Evolutionary conservation across 2,113 vertebrate genomes (phyloP).

Genomic region (Fulmarus glacialis): DNA sequence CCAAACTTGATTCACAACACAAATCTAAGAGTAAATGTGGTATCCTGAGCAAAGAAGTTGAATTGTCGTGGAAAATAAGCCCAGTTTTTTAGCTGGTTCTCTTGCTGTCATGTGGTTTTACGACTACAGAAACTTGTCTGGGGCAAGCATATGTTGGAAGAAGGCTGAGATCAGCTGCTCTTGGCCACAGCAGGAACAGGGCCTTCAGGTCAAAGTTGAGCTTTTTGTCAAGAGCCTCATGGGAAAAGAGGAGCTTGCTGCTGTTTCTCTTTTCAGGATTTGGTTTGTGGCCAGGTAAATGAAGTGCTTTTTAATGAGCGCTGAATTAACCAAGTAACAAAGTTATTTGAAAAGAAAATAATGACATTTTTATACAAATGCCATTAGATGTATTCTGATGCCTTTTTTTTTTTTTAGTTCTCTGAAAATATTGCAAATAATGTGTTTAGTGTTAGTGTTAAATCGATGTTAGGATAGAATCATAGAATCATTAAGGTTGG

Average conservation of each 20-base stretch:
- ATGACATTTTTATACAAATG: background rate
- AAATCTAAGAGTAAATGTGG: background rate
- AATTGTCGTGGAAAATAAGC: background rate
- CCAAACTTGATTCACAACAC: background rate
- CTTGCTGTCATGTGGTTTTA: background rate
- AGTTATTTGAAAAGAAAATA: background rate
- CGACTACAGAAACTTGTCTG: background rate
- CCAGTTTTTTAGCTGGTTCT: background rate
- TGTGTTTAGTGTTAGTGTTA: background rate
- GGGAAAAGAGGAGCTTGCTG: background rate
- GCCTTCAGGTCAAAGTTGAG: background rate
- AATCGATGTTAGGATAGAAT: background rate
- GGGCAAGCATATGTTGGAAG: background rate
- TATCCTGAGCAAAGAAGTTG: background rate
- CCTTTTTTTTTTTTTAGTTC: background rate
- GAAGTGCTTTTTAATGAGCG: background rate
- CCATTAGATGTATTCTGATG: background rate
- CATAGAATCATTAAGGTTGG: too few species aligned
- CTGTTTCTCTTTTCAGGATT: background rate
- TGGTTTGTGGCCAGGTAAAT: background rate
- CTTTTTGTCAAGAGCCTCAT: background rate
- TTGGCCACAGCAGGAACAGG: background rate
- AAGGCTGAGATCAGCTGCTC: background rate
- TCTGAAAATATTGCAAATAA: background rate
- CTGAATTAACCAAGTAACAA: background rate